Evolutionary conservation across 1,140 invertebrate genomes (phyloP), one percentile per base, ranked within the genome.

Genomic region (Trachelipus rathkii): DNA sequence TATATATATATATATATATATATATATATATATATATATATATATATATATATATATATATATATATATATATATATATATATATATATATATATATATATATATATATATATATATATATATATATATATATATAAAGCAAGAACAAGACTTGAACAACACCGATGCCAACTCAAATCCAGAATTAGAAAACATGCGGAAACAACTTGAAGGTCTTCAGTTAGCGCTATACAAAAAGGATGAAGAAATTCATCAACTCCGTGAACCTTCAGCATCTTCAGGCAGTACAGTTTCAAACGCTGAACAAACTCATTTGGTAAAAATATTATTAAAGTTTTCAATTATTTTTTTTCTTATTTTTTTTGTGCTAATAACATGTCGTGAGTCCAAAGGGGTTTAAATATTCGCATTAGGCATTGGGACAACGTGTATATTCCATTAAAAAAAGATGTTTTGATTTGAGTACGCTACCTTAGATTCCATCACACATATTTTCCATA

Each of bases 221-320:
- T 70, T 81, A 19, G 77, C 77, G 4, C 76, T 81, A 11, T 77
- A 81, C 68, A 81, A 77, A 24, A 81, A 81, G 23, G 80, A 81
- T 46, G 78, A 75, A 24, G 80, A 78, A 60, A 78, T 81, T 46
- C 78, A 81, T 43, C 77, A 81, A 73, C 73, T 81, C 8, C 74
- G 76, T 46, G 78, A 79, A 13, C 50, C 50, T 60, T 19, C 11
- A 60, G 1, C 50, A 8, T 15, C 50, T 19, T 15, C 50, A 15
- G 50, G 50, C 11, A 13, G 8, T 60, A 60, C 33, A 33, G 33
- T 1, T 1, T 60, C 50, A 13, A 60, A 8, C 50, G 1, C 50
- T 13, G 50, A 19, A 4, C 11, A 60, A 60, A 19, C 50, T 13
- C 19, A 13, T 60, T 60, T 60, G 50, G 50, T 60, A 60, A 1